Base-by-base conservation (phyloP, 2,113 vertebrate species). In the Anhinga anhinga region DNA sequence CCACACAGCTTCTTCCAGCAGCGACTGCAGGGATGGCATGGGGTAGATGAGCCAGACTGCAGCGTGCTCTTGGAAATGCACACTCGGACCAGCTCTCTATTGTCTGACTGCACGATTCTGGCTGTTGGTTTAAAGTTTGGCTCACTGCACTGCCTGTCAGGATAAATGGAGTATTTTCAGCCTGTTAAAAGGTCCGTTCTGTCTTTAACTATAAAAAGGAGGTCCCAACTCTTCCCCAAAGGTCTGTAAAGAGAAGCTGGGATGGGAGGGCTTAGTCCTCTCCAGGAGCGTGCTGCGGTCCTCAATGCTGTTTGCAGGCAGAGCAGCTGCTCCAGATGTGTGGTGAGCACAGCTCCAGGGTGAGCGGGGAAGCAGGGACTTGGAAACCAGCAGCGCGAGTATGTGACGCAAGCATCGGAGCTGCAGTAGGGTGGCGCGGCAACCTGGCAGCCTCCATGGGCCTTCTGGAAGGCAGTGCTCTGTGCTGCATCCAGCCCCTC, bases 61-160 rank as follows among this genome's bases (percentile, higher is more conserved):
- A 82, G 71, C 0, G 0, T 90, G 86, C 77, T 82, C 67, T 73
- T 85, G 90, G 67, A 92, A 84, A 44, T 44, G 62, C 56, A 17
- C 7, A 2, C 69, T 82, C 2, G 3, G 82, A 62, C 88, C 95
- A 92, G 84, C 90, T 95, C 78, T 42, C 85, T 62, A 6, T 82
- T 95, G 93, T 97, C 82, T 96, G 73, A 36, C 73, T 93, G 90
- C 95, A 91, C 7, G 20, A 29, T 86, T 86, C 82, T 97, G 96
- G 90, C 88, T 88, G 23, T 19, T 83, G 83, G 81, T 62, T 81
- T 62, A 11, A 83, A 83, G 63, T 47, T 77, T 93, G 72, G 76
- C 89, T 95, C 1, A 0, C 44, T 93, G 74, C 27, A 36, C n/a
- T 82, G 88, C 45, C 79, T 90, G 91, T 65, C 79, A 88, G 82